A percentile compares a stretch with the other conserved stretches of the same genome.
phyloP scores from a whole-genome alignment of 1,140 invertebrate genomes.

The Akabosia matsudoensis region DNA sequence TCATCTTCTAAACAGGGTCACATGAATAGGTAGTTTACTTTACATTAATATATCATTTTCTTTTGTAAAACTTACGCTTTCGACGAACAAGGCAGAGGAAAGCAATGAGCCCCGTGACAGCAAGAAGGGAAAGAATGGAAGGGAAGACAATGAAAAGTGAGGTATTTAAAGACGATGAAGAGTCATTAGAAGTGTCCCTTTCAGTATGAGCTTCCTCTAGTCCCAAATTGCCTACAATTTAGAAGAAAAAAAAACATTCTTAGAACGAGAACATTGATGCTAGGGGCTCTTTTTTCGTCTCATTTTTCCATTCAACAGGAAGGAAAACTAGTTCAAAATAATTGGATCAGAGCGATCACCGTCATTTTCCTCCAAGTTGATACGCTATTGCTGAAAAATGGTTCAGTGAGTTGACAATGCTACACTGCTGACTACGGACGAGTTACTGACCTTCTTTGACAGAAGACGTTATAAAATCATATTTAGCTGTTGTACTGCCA shows the following conservation, averaged over 20 bases:
- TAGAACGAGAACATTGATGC: background rate
- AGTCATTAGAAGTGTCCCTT: conserved; percentile 20
- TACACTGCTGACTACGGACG: no score
- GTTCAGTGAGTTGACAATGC: no score
- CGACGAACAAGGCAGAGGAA: conserved; percentile 38
- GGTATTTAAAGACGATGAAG: conserved; percentile 32
- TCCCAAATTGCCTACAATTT: conserved; percentile 23
- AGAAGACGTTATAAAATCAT: conserved; percentile 72
- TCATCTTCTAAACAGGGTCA: no score
- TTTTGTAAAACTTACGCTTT: conserved; percentile 31
- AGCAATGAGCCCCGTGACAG: conserved; percentile 38
- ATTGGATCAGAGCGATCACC: background rate
- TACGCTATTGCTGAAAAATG: no score
- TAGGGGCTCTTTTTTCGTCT: no score
- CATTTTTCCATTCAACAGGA: background rate
- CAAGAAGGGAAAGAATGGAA: conserved; percentile 36
- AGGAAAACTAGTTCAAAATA: background rate
- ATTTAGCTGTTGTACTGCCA: conserved; percentile 79
- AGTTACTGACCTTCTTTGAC: conserved; percentile 1
- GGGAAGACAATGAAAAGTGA: conserved; percentile 43
- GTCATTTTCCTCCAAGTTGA: background rate
- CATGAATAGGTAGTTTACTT: background rate
- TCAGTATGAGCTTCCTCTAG: conserved; percentile 15
- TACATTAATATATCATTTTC: background rate
- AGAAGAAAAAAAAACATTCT: background rate